Percentiles rank a stretch among this genome's conserved stretches.
phyloP scores from a whole-genome alignment of 2,113 vertebrate species.

The Campylorhamphus procurvoides region DNA sequence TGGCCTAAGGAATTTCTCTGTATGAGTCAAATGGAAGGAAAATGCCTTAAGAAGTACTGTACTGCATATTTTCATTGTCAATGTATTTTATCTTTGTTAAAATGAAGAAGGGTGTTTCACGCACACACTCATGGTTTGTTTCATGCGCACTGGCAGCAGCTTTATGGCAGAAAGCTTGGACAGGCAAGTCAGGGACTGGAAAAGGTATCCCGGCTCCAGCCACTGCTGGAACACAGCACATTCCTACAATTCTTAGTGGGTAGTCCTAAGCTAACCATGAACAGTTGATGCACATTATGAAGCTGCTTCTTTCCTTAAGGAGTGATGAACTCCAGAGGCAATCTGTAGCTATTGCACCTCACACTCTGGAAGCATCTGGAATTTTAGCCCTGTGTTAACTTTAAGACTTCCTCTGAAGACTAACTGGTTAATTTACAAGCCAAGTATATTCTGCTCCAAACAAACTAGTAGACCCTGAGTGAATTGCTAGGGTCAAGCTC shows the following conservation, averaged over 20 bases:
- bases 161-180: not conserved
- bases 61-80: not conserved
- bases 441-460: not conserved
- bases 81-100: not conserved
- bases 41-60: not conserved
- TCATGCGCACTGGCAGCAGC: not conserved
- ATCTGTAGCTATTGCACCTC: not conserved
- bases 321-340: not conserved
- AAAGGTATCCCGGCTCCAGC: not conserved
- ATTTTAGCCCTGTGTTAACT: not conserved
- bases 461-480: not conserved
- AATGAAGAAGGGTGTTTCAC: not conserved
- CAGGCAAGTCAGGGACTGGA: not conserved
- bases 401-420: not conserved
- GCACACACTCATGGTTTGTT: not conserved
- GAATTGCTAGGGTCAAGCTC: not conserved
- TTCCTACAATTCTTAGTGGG: not conserved
- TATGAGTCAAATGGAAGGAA: not conserved
- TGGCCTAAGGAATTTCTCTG: not conserved
- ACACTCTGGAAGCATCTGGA: not conserved
- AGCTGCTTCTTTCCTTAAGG: not conserved
- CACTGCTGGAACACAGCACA: not conserved
- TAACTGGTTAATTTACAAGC: not conserved
- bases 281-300: not conserved
- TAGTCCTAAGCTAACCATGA: not conserved